Evolutionary conservation across 2,888 invertebrate genomes (phyloP).

Genomic region (Hipparchia semele): DNA sequence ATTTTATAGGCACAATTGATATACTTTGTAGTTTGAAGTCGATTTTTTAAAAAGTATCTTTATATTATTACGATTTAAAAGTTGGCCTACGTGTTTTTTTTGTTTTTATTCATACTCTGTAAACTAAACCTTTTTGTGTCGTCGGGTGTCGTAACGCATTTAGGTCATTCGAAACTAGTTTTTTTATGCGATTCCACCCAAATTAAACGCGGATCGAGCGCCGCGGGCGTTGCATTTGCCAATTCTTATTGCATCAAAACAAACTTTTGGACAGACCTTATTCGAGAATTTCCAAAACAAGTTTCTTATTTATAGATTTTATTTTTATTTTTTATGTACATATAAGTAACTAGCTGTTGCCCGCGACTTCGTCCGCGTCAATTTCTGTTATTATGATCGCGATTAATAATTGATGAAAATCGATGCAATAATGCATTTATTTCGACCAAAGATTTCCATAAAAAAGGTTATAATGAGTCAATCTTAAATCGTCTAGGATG

Average conservation of each 20-base stretch:
- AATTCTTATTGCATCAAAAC: slow-evolving; percentile 13
- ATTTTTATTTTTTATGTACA: background rate
- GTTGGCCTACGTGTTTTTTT: too few species aligned
- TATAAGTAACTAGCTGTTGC: background rate
- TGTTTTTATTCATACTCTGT: too few species aligned
- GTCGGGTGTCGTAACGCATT: slow-evolving; percentile 1
- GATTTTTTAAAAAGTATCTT: too few species aligned
- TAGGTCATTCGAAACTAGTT: slow-evolving; percentile 13
- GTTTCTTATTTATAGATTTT: too few species aligned
- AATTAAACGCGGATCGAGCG: background rate
- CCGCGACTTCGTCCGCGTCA: too few species aligned
- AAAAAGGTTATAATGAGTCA: too few species aligned
- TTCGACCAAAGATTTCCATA: too few species aligned
- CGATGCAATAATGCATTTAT: too few species aligned
- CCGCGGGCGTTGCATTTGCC: background rate
- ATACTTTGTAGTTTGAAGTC: too few species aligned
- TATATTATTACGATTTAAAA: too few species aligned
- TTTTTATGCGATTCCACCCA: slow-evolving; percentile 3
- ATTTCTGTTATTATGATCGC: background rate
- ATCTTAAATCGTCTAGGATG: too few species aligned
- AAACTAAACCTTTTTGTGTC: background rate
- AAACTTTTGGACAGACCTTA: background rate
- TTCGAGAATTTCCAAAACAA: background rate
- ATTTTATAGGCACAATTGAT: too few species aligned
- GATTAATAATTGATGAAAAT: background rate